Evolutionary conservation across 2,888 invertebrate species (phyloP).

Genomic region (Smittia aterrima): DNA sequence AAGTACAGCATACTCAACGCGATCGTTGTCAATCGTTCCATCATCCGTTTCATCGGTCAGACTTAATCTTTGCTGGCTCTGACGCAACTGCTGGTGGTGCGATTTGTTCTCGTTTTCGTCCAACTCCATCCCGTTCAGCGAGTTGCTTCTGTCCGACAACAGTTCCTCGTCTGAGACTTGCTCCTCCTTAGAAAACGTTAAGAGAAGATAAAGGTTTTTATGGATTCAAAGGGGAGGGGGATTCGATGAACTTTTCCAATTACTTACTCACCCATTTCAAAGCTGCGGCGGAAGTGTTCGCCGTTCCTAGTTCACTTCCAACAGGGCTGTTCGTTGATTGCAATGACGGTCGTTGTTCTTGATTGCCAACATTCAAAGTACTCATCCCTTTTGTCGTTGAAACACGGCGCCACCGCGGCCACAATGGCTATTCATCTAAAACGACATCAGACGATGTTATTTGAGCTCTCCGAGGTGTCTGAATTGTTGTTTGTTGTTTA

Average conservation of each 20-base stretch:
- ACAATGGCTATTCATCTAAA: conserved; percentile 54
- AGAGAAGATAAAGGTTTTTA: conserved; percentile 18
- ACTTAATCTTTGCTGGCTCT: conserved; percentile 4
- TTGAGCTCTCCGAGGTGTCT: too few relatives aligned
- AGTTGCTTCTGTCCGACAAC: not conserved
- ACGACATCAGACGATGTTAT: not conserved
- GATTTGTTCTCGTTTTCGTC: not conserved
- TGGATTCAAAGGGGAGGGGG: conserved; percentile 22
- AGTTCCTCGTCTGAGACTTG: conserved; percentile 26
- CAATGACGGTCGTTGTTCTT: not conserved
- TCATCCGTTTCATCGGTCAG: conserved; percentile 42
- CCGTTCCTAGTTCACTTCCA: not conserved
- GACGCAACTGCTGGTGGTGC: not conserved
- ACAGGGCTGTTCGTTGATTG: not conserved
- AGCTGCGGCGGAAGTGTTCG: conserved; percentile 12
- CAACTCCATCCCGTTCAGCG: not conserved
- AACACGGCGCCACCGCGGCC: conserved; percentile 47
- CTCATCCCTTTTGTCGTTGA: conserved; percentile 26
- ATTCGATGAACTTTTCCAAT: conserved; percentile 22
- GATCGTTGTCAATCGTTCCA: conserved; percentile 28
- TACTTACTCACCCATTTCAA: conserved; percentile 42
- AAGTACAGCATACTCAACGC: conserved; percentile 43
- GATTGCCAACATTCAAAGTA: conserved; percentile 27
- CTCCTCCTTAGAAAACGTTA: conserved; percentile 29
- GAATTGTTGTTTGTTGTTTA: not conserved